Conservation (phyloP, 2,888 invertebrate genomes). For the Suillia variegata region DNA sequence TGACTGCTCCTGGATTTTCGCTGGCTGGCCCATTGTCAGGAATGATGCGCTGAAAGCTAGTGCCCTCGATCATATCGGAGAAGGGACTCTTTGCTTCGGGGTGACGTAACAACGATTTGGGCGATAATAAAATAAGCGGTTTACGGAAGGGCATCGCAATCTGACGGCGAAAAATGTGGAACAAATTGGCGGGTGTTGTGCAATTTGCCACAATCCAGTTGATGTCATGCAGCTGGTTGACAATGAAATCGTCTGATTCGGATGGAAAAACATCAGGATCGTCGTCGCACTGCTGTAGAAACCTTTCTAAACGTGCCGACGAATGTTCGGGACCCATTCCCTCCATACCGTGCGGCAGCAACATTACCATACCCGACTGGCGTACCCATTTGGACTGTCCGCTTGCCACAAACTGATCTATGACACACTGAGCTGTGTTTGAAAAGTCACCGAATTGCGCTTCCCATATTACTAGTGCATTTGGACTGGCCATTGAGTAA, state of each 20-base stretch:
- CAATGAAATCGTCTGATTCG: conserved; percentile 83
- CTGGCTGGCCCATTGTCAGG: conserved; percentile 68
- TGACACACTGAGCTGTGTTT: conserved; percentile 98
- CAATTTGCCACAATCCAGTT: conserved; percentile 97
- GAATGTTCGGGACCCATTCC: conserved; percentile 90
- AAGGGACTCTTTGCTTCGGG: conserved; percentile 93
- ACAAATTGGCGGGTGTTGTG: conserved; percentile 93
- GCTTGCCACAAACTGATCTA: conserved; percentile 85
- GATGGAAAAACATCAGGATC: conserved; percentile 94
- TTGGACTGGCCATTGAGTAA: conserved; percentile 96
- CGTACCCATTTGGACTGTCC: conserved; percentile 98
- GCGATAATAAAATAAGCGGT: conserved; percentile 94
- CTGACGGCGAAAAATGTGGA: conserved; percentile 93
- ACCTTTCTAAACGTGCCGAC: conserved; percentile 71
- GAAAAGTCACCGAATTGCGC: conserved; percentile 99
- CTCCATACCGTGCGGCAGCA: conserved; percentile 96
- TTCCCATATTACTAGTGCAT: conserved; percentile 95
- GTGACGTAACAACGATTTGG: conserved; percentile 93
- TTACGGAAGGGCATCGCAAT: conserved; percentile 95
- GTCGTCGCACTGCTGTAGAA: conserved; percentile 92
- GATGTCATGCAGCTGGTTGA: conserved; percentile 91
- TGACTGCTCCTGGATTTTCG: conserved; percentile 66
- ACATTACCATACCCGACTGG: conserved; percentile 90
- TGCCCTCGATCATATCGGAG: conserved; percentile 85
- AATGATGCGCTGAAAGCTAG: conserved; percentile 73